Evolutionary conservation across 2,888 invertebrate genomes (phyloP).

Genomic region (Drosophila phalerata): DNA sequence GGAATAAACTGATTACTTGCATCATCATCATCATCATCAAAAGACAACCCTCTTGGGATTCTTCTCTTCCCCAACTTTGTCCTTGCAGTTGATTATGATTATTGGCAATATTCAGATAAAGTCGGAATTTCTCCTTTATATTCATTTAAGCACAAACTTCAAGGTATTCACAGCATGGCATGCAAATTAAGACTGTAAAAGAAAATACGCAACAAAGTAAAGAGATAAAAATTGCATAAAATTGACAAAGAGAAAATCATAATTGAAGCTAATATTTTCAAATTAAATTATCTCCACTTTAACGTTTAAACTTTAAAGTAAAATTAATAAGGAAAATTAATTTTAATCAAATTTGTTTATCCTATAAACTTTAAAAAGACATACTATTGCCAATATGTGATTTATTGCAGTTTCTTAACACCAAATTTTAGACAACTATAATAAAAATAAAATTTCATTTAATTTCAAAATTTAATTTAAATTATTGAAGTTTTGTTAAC

Average conservation of each 20-base stretch:
- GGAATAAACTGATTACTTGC: slow-evolving; percentile 13
- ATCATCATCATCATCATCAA: not conserved
- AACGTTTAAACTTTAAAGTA: not conserved
- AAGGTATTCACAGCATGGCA: slow-evolving; percentile 1
- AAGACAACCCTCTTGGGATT: slow-evolving; percentile 41
- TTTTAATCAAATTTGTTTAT: too few relatives aligned
- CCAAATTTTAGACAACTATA: too few relatives aligned
- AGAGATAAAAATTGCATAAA: not conserved
- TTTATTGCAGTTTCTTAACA: too few relatives aligned
- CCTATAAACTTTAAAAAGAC: too few relatives aligned
- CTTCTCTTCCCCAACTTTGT: slow-evolving; percentile 10
- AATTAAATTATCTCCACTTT: not conserved
- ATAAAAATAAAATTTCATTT: too few relatives aligned
- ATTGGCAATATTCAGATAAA: slow-evolving; percentile 25
- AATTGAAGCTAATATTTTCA: slow-evolving; percentile 9
- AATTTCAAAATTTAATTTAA: too few relatives aligned
- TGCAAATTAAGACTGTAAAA: slow-evolving; percentile 21
- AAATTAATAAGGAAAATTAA: not conserved
- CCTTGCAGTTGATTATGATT: slow-evolving; percentile 48
- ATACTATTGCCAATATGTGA: too few relatives aligned
- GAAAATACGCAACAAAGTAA: slow-evolving; percentile 6
- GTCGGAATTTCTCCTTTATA: too few relatives aligned
- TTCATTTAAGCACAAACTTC: not conserved
- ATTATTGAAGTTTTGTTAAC: too few relatives aligned
- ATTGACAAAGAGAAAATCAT: slow-evolving; percentile 1